These are phyloP conservation scores for Thalassarche chlororhynchos DNA, from an alignment of 2,113 vertebrate species.

Conservation along the genomic window DNA sequence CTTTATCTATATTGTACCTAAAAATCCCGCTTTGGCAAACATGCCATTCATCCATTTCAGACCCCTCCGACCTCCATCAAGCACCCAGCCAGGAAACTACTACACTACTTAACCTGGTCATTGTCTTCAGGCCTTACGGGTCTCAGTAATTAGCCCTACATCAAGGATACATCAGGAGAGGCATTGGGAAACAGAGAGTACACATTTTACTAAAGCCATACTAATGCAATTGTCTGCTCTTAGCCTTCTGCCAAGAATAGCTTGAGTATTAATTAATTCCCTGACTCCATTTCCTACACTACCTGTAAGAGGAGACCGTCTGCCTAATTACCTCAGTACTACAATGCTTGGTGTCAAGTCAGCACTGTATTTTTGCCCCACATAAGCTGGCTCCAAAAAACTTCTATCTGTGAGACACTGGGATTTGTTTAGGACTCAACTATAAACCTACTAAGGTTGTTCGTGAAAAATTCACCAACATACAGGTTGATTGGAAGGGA, in stretches of 20 bases:
- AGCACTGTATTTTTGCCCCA: neutral
- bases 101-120: neutral
- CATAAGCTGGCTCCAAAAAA: neutral
- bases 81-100: neutral
- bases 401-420: neutral
- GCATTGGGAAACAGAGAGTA: neutral
- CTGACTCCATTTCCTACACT: neutral
- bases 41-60: neutral
- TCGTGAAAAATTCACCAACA: neutral
- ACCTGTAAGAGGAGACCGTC: neutral
- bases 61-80: fast-evolving
- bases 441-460: neutral
- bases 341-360: neutral
- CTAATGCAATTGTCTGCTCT: neutral
- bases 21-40: neutral
- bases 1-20: neutral
- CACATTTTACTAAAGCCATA: neutral
- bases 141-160: neutral
- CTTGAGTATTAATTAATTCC: neutral
- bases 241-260: neutral
- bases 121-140: neutral
- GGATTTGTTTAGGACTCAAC: neutral
- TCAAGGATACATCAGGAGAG: neutral
- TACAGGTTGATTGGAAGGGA: neutral
- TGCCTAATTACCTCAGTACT: neutral